Percentiles rank a stretch among this genome's conserved stretches.
phyloP scores from a whole-genome alignment of 2,797 vertebrate species.

The Poecilia gillii region DNA sequence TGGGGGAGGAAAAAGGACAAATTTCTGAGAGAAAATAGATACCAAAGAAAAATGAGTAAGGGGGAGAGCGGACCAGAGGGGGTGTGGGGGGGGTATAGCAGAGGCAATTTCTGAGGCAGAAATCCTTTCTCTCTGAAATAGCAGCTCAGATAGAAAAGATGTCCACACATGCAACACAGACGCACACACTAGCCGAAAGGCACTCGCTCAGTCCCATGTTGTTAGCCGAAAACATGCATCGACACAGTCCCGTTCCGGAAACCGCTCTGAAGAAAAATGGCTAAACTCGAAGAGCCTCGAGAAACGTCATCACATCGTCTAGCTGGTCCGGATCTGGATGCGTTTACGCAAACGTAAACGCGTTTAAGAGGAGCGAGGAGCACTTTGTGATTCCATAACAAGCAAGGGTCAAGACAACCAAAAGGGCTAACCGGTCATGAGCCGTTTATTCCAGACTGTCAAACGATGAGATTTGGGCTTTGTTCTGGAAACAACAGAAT shows the following conservation, averaged over 20 bases:
- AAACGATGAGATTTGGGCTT: neutral
- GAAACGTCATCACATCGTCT: neutral
- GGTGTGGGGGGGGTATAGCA: conserved; percentile 57
- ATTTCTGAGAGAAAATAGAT: conserved; percentile 53
- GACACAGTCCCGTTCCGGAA: neutral
- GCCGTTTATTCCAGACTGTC: no score
- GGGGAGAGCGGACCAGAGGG: conserved; percentile 33
- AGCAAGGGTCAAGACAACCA: neutral
- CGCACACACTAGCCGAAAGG: neutral
- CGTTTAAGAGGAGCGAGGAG: neutral
- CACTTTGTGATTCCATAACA: neutral
- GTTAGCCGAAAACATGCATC: conserved; percentile 6
- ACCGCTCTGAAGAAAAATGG: neutral
- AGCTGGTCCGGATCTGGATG: neutral
- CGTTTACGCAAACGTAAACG: neutral
- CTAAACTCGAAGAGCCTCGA: neutral
- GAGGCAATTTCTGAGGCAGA: conserved; percentile 80
- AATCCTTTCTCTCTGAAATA: conserved; percentile 79
- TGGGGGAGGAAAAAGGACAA: conserved; percentile 45
- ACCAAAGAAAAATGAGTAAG: conserved; percentile 68
- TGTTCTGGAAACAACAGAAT: neutral
- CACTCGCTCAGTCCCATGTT: conserved; percentile 11
- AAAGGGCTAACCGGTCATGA: neutral
- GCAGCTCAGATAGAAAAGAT: conserved; percentile 72
- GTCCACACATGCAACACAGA: conserved; percentile 52